Evolutionary conservation across 2,113 vertebrate genomes (phyloP).

Genomic region (Diglossa brunneiventris): DNA sequence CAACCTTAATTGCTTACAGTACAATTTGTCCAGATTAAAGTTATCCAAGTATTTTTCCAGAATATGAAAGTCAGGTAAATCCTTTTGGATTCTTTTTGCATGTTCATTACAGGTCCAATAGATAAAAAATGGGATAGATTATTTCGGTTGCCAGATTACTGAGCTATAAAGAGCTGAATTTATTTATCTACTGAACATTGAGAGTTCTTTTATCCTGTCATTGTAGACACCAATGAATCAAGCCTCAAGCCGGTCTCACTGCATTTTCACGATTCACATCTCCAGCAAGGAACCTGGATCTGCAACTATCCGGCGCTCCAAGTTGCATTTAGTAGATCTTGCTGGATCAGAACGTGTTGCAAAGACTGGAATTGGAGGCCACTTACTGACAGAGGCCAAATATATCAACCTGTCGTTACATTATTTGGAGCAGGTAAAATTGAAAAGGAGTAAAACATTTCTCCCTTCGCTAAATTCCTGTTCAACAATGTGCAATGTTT

Average conservation of each 20-base stretch:
- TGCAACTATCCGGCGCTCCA: conserved; percentile 82
- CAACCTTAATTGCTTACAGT: not conserved
- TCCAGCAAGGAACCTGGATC: conserved; percentile 90
- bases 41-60: not conserved
- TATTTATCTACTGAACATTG: not conserved
- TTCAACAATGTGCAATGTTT: not conserved
- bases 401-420: conserved; percentile 96
- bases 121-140: not conserved
- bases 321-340: conserved; percentile 94
- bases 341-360: conserved; percentile 93
- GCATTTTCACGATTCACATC: conserved; percentile 94
- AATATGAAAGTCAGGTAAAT: not conserved
- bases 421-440: conserved; percentile 91
- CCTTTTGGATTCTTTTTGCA: not conserved
- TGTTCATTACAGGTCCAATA: not conserved
- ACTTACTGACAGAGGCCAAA: conserved; percentile 91
- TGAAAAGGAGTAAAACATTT: not conserved
- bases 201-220: not conserved
- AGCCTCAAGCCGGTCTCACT: conserved; percentile 95
- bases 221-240: conserved; percentile 94
- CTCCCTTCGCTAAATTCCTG: not conserved
- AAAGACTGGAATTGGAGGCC: conserved; percentile 89
- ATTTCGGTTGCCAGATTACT: not conserved
- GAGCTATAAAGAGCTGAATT: not conserved
- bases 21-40: not conserved